phyloP scores from a whole-genome alignment of 2,888 invertebrate species.

The Lithosia quadra region DNA sequence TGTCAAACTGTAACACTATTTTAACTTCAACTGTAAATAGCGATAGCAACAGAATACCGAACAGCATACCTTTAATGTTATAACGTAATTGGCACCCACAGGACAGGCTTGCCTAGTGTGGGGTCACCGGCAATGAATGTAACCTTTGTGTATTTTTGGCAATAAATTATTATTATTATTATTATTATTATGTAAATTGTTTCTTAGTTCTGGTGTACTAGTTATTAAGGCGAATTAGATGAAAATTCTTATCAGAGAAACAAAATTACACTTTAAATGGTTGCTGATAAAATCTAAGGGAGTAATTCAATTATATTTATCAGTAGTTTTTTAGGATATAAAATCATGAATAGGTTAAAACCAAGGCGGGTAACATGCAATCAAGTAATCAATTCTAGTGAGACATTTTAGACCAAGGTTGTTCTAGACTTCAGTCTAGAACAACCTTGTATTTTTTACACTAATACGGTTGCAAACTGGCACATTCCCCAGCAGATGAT shows the following conservation, averaged over 20 bases:
- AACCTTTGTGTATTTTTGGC: too few relatives aligned
- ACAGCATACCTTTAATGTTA: too few relatives aligned
- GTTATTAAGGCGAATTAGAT: constrained; percentile 65
- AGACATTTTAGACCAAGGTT: too few relatives aligned
- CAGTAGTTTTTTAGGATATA: too few relatives aligned
- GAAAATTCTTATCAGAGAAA: constrained; percentile 44
- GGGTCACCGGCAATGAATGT: too few relatives aligned
- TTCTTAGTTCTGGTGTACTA: constrained; percentile 46
- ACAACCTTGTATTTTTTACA: not conserved
- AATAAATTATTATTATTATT: too few relatives aligned
- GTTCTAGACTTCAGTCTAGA: not conserved
- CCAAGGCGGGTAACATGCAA: not conserved
- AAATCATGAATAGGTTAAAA: not conserved
- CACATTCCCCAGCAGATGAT: not conserved
- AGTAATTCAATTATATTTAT: not conserved
- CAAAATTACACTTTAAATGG: constrained; percentile 12
- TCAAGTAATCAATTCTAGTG: not conserved
- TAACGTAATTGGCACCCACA: too few relatives aligned
- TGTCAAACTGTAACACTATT: too few relatives aligned
- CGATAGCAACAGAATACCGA: too few relatives aligned
- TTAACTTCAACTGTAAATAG: too few relatives aligned
- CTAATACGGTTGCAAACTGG: not conserved
- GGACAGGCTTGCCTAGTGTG: too few relatives aligned
- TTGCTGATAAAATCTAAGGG: not conserved
- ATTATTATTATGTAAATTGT: constrained; percentile 80